Evolutionary conservation across 2,888 invertebrate species (phyloP).

Genomic region (Clivina fossor): DNA sequence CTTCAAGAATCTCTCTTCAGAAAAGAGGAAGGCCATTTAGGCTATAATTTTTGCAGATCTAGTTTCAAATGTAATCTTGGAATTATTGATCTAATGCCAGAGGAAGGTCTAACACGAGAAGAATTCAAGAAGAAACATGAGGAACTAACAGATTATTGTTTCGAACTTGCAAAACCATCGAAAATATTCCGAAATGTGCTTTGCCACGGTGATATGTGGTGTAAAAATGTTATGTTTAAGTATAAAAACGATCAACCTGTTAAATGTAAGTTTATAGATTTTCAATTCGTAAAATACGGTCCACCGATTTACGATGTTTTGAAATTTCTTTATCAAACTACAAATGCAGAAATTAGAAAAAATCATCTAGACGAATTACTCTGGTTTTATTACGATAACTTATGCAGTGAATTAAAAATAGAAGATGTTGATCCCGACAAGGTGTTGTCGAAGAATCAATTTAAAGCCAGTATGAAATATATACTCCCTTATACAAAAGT

Average conservation of each 20-base stretch:
- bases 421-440: constrained; percentile 11
- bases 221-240: constrained; percentile 34
- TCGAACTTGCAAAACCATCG: constrained; percentile 12
- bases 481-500: constrained; percentile 14
- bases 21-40: constrained; percentile 41
- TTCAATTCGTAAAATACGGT: constrained; percentile 28
- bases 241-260: constrained; percentile 26
- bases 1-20: constrained; percentile 52
- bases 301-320: constrained; percentile 36
- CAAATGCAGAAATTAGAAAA: constrained; percentile 16
- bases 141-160: constrained; percentile 23
- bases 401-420: constrained; percentile 15
- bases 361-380: constrained; percentile 21
- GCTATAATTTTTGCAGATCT: constrained; percentile 39
- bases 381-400: constrained; percentile 17
- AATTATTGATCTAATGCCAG: constrained; percentile 31
- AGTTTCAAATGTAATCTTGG: constrained; percentile 28
- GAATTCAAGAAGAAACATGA: constrained; percentile 33
- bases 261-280: constrained; percentile 36
- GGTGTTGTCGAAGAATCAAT: constrained; percentile 18
- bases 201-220: constrained; percentile 35
- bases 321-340: constrained; percentile 25
- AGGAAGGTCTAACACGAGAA: too few relatives aligned
- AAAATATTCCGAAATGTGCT: constrained; percentile 34
- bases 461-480: constrained; percentile 21